Conservation (phyloP, 1,140 invertebrate genomes). For the Homalodisca vitripennis region DNA sequence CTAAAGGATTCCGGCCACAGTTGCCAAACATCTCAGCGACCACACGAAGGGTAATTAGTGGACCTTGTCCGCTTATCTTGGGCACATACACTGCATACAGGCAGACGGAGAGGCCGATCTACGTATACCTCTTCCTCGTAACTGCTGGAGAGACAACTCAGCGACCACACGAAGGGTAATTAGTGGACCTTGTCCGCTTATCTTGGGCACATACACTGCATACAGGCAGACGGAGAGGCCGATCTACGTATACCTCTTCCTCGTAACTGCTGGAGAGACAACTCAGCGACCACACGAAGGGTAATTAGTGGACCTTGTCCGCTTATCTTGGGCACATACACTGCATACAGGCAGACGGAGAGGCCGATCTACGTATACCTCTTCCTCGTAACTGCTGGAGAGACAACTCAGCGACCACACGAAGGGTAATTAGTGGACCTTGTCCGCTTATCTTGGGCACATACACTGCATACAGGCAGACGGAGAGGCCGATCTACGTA, state of each 20-base stretch:
- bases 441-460: slow-evolving; percentile 5
- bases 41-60: neutral
- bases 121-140: too few species aligned
- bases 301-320: slow-evolving; percentile 8
- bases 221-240: neutral
- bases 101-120: neutral
- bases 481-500: neutral
- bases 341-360: neutral
- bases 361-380: neutral
- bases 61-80: slow-evolving; percentile 7
- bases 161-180: neutral
- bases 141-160: neutral
- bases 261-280: too few species aligned
- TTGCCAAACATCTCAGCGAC: neutral
- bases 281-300: neutral
- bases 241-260: too few species aligned
- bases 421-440: neutral
- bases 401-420: neutral
- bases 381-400: too few species aligned
- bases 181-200: slow-evolving; percentile 4
- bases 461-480: neutral
- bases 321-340: neutral
- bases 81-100: neutral
- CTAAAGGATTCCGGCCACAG: neutral
- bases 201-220: neutral